phyloP scores from a whole-genome alignment of 2,113 vertebrate species.

The Lepidiolamprologus cunningtoni region DNA sequence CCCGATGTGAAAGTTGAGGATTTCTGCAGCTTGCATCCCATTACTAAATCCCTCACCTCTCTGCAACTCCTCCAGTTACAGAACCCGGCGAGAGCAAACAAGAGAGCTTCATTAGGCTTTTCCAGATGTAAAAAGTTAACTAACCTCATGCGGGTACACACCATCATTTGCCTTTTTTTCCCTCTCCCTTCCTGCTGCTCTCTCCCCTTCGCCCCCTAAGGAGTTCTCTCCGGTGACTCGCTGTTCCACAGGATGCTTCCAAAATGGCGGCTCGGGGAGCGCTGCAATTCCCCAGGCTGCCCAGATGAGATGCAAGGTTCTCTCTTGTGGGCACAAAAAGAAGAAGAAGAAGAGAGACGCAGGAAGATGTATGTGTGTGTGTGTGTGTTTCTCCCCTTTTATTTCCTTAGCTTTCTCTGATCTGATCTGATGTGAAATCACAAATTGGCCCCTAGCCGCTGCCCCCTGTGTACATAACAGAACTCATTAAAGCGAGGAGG shows the following conservation, averaged over 20 bases:
- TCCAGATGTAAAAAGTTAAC: constrained; percentile 29
- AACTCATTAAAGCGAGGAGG: constrained; percentile 70
- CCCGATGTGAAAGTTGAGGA: neutral
- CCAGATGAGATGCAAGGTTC: constrained; percentile 41
- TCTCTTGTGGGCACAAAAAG: constrained; percentile 21
- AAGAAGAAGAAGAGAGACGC: neutral
- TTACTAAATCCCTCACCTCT: neutral
- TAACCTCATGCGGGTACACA: constrained; percentile 23
- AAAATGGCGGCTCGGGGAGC: constrained; percentile 55
- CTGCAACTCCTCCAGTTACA: neutral
- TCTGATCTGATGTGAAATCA: constrained; percentile 68
- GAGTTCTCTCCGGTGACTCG: constrained; percentile 35
- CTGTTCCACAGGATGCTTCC: constrained; percentile 54
- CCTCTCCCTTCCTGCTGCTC: neutral
- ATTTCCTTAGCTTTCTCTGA: constrained; percentile 53
- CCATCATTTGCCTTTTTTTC: neutral
- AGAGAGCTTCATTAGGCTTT: constrained; percentile 22
- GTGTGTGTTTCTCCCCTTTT: neutral
- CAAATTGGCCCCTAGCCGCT: constrained; percentile 68
- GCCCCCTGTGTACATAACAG: constrained; percentile 69
- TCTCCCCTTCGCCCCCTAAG: neutral
- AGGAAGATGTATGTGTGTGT: neutral
- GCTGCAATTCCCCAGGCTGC: constrained; percentile 52
- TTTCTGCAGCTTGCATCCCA: neutral
- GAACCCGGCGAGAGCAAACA: neutral